phyloP scores from a whole-genome alignment of 2,888 invertebrate species.

The Pogonocherus hispidulus region DNA sequence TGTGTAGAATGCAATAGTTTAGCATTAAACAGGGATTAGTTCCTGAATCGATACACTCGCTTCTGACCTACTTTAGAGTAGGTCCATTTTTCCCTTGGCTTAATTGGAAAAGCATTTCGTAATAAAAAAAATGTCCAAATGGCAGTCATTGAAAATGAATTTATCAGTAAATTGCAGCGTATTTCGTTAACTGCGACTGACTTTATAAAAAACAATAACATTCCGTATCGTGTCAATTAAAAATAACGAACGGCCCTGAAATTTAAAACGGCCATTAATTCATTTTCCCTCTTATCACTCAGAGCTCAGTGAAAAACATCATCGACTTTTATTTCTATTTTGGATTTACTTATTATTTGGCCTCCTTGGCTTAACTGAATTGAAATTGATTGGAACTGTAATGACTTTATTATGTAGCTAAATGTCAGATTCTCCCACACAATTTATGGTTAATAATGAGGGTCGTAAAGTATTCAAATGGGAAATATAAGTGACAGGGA shows the following conservation, averaged over 20 bases:
- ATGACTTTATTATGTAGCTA: background rate
- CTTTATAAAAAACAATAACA: background rate
- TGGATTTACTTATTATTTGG: too few species aligned
- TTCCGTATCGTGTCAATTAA: slow-evolving; percentile 6
- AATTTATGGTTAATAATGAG: slow-evolving; percentile 41
- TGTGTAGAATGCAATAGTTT: background rate
- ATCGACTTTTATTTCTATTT: slow-evolving; percentile 3
- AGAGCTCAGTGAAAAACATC: background rate
- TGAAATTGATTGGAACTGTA: slow-evolving; percentile 7
- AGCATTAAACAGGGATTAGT: background rate
- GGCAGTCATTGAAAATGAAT: background rate
- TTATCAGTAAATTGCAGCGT: background rate
- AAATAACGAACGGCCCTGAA: slow-evolving; percentile 3
- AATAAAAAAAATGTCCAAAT: background rate
- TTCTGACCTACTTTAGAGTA: background rate
- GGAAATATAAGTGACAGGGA: slow-evolving; percentile 31
- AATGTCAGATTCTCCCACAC: background rate
- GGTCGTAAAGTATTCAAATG: slow-evolving; percentile 39
- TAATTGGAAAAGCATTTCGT: background rate
- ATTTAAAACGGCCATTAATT: slow-evolving; percentile 11
- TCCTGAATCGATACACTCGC: background rate
- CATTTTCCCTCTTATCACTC: slow-evolving; percentile 10
- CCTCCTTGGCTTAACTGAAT: too few species aligned
- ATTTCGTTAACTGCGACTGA: background rate
- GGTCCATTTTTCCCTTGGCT: background rate